A percentile compares a stretch with the other conserved stretches of the same genome.
Evolutionary conservation across 2,113 vertebrate species (phyloP).

Genomic region (mouse (Mus musculus)): DNA sequence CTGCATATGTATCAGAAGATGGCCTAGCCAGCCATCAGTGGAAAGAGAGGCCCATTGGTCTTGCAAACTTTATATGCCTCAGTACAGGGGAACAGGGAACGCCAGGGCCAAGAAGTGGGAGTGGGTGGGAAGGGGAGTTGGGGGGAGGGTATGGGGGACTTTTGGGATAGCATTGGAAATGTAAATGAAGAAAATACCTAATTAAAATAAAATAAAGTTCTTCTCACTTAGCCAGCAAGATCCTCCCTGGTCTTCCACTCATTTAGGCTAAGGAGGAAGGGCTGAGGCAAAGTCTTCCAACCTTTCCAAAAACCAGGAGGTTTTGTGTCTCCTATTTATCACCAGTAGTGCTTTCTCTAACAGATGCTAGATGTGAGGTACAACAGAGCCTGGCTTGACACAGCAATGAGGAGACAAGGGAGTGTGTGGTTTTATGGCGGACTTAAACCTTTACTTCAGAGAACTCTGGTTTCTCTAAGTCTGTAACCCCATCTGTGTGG

Average conservation of each 20-base stretch:
- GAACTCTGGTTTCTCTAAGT: not conserved
- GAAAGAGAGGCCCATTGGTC: too few species aligned
- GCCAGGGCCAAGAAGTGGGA: too few species aligned
- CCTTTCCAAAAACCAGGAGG: constrained; percentile 73
- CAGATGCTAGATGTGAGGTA: not conserved
- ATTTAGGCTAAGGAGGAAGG: not conserved
- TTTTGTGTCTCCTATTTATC: constrained; percentile 79
- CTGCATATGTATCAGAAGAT: too few species aligned
- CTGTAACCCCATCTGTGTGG: not conserved
- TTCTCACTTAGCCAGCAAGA: not conserved
- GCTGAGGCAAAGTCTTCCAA: constrained; percentile 67
- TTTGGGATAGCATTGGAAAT: too few species aligned
- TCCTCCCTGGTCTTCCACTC: fast-evolving
- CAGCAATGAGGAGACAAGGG: not conserved
- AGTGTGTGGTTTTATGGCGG: not conserved
- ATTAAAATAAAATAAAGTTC: too few species aligned
- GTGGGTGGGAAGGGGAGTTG: too few species aligned
- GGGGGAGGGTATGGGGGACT: too few species aligned
- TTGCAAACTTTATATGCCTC: too few species aligned
- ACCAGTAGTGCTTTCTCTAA: constrained; percentile 72
- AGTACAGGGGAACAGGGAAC: too few species aligned
- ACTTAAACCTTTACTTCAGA: constrained; percentile 7
- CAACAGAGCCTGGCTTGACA: not conserved
- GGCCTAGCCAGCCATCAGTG: too few species aligned
- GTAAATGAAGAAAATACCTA: too few species aligned